These are phyloP conservation scores for Caprella mutica DNA, from an alignment of 2,888 invertebrate genomes.

Conservation along the genomic window DNA sequence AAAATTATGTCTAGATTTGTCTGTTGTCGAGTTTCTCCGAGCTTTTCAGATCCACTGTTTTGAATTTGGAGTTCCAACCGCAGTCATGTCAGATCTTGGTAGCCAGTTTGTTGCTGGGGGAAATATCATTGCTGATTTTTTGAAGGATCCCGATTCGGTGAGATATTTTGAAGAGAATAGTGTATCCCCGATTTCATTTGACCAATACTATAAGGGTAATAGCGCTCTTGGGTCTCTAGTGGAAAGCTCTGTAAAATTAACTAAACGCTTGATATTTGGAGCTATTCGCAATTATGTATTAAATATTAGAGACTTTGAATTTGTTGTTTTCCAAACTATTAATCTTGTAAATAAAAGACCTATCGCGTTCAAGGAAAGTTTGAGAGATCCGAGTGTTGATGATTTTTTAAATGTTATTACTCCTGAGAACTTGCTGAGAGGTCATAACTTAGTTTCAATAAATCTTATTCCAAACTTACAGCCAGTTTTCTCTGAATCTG, in stretches of 20 bases:
- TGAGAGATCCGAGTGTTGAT: not conserved
- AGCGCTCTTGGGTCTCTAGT: not conserved
- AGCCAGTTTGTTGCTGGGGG: not conserved
- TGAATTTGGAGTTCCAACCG: not conserved
- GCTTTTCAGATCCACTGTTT: not conserved
- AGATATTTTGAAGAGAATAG: not conserved
- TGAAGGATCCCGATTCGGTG: not conserved
- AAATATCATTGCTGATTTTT: not conserved
- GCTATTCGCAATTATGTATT: not conserved
- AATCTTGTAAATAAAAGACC: slow-evolving; percentile 3
- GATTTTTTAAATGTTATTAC: not conserved
- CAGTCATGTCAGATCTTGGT: not conserved
- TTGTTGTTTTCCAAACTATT: not conserved
- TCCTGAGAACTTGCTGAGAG: not conserved
- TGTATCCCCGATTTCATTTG: not conserved
- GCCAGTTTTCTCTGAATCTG: not conserved
- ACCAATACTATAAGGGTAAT: slow-evolving; percentile 1
- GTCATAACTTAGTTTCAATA: not conserved
- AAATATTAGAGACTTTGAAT: not conserved
- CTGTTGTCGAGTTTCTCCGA: not conserved
- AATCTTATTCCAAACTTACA: not conserved
- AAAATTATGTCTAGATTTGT: not conserved
- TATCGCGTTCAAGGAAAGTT: not conserved
- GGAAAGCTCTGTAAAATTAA: not conserved
- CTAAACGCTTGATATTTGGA: not conserved